Evolutionary conservation across 2,113 vertebrate genomes (phyloP).

Genomic region (Pseudopodoces humilis): DNA sequence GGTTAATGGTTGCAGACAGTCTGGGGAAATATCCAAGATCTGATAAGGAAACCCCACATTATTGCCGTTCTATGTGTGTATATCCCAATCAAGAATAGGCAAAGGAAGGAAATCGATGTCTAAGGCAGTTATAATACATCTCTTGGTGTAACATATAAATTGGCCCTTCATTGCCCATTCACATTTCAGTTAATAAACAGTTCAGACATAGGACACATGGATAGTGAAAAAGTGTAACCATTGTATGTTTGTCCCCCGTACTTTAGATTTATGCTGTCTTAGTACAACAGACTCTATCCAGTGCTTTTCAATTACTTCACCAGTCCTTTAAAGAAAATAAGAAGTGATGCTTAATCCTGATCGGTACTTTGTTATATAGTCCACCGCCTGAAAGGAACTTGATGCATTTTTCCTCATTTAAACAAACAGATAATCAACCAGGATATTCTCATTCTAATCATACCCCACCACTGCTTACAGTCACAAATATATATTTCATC

Average conservation of each 20-base stretch:
- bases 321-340: slow-evolving; percentile 80
- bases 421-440: slow-evolving; percentile 55
- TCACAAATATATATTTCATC: background rate
- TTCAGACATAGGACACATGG: slow-evolving; percentile 73
- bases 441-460: slow-evolving; percentile 45
- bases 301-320: slow-evolving; percentile 86
- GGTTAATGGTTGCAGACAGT: slow-evolving; percentile 85
- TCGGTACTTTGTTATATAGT: slow-evolving; percentile 68
- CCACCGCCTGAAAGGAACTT: slow-evolving; percentile 28
- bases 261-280: slow-evolving; percentile 89
- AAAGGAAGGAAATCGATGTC: slow-evolving; percentile 81
- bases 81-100: slow-evolving; percentile 75
- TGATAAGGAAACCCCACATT: slow-evolving; percentile 80
- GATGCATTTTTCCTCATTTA: slow-evolving; percentile 44
- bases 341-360: slow-evolving; percentile 73
- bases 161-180: slow-evolving; percentile 86
- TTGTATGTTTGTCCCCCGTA: slow-evolving; percentile 82
- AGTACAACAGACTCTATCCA: slow-evolving; percentile 80
- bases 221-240: slow-evolving; percentile 79
- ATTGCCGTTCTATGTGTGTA: slow-evolving; percentile 69
- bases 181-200: slow-evolving; percentile 86
- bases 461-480: background rate
- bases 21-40: slow-evolving; percentile 81
- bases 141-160: slow-evolving; percentile 82
- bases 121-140: slow-evolving; percentile 77